Evolutionary conservation across 2,888 invertebrate genomes (phyloP).

Genomic region (Phaonia tiefii): DNA sequence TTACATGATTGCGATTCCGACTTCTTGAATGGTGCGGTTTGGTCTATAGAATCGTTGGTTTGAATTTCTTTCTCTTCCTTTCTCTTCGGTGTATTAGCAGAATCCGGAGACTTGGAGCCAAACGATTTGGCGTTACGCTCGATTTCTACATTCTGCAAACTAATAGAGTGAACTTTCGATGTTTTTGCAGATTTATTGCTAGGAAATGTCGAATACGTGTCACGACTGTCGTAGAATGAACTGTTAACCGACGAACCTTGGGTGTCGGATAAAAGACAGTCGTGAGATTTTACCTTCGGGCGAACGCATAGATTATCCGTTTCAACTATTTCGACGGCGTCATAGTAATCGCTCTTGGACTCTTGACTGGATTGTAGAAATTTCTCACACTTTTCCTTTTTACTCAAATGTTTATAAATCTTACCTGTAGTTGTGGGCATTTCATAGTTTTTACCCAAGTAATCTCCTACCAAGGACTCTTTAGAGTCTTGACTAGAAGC

Average conservation of each 20-base stretch:
- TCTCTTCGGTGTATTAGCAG: constrained; percentile 73
- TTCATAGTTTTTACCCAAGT: constrained; percentile 81
- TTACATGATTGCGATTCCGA: constrained; percentile 77
- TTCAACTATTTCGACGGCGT: constrained; percentile 82
- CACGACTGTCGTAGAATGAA: constrained; percentile 83
- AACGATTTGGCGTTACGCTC: constrained; percentile 82
- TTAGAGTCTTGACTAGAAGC: constrained; percentile 85
- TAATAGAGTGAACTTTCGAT: constrained; percentile 85
- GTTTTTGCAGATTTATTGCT: constrained; percentile 83
- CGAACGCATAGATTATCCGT: constrained; percentile 72
- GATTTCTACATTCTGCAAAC: constrained; percentile 87
- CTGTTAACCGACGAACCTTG: constrained; percentile 78
- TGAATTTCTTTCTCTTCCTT: constrained; percentile 78
- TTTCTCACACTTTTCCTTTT: constrained; percentile 81
- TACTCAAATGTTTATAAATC: constrained; percentile 77
- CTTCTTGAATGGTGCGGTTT: constrained; percentile 73
- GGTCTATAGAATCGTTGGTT: constrained; percentile 77
- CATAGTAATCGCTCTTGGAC: constrained; percentile 87
- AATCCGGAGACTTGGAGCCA: constrained; percentile 77
- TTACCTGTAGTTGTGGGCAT: constrained; percentile 81
- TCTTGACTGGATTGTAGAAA: constrained; percentile 84
- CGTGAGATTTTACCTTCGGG: constrained; percentile 83
- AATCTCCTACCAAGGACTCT: constrained; percentile 82
- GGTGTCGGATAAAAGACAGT: constrained; percentile 83
- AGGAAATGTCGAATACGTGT: constrained; percentile 84